phyloP scores from a whole-genome alignment of 2,113 vertebrate species.

The Grantiella picta region DNA sequence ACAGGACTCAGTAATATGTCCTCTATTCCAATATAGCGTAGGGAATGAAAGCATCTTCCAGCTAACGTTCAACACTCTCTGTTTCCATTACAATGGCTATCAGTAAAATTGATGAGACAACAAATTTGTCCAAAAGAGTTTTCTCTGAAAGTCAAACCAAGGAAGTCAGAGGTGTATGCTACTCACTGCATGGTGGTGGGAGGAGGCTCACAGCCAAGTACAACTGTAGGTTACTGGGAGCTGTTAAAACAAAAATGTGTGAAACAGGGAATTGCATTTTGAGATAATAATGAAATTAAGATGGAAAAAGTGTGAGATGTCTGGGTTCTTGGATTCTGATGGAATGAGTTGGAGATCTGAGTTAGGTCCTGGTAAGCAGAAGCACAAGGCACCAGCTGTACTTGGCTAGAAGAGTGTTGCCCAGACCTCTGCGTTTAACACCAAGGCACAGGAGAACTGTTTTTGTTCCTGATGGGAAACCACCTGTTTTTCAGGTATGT shows the following conservation, averaged over 20 bases:
- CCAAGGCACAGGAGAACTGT: fast-evolving
- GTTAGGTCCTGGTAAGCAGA: not conserved
- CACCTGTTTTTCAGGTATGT: not conserved
- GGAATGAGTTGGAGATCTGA: not conserved
- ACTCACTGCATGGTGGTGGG: not conserved
- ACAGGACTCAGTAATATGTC: not conserved
- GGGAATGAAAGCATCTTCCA: not conserved
- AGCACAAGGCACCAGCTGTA: not conserved
- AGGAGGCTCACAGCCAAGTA: not conserved
- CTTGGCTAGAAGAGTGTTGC: not conserved
- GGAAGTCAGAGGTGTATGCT: not conserved
- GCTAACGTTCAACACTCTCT: not conserved
- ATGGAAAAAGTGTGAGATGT: not conserved
- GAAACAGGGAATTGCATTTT: not conserved
- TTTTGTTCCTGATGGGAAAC: not conserved
- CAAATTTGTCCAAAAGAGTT: not conserved
- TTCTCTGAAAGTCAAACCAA: not conserved
- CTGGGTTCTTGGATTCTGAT: not conserved
- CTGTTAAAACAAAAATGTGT: not conserved
- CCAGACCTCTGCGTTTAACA: not conserved
- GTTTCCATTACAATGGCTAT: not conserved
- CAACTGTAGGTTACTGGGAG: not conserved
- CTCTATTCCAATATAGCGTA: fast-evolving
- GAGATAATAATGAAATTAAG: not conserved
- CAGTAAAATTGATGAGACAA: not conserved